Evolutionary conservation across 2,797 vertebrate species (phyloP), one percentile per base, ranked within the genome.

Genomic region (Miichthys miiuy): DNA sequence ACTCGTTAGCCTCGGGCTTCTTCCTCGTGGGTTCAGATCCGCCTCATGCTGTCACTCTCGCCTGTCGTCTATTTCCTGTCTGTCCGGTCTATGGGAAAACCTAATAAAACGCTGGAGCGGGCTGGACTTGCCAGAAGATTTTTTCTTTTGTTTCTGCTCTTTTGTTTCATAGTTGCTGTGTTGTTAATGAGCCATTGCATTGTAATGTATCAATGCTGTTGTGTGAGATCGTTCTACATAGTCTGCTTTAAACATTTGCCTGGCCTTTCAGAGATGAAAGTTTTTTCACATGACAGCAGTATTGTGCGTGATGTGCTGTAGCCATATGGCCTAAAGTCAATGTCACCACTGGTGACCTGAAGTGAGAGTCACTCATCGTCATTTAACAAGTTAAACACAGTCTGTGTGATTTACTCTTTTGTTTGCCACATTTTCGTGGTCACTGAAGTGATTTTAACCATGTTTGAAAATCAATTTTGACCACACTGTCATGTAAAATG

Each of bases 81-180:
- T 54, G 27, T 80, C 73, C 47, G 57, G 6, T 76, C 72, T 70
- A 48, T 91, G 89, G 79, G 89, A 91, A 91, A 91, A 87, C 0
- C 87, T 48, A 79, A 83, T 91, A 89, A 89, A 92, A 90, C 5
- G 0, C 64, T 30, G 44, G 9, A 72, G 67, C 60, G 14, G 41
- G 20, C 75, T 3, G 62, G 30, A 85, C 38, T 5, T 25, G 71
- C 79, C 87, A 74, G 72, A 54, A 51, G 7, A n/a, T 64, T 64
- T 60, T 55, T 63, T 55, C 57, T n/a, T 61, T 61, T 66, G 44
- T 64, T 50, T 18, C 72, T 72, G 62, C 55, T 60, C 25, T 82
- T 74, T 67, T 81, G 71, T 85, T 84, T 80, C 48, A 62, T 54
- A 56, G 41, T 27, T 46, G 60, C 83, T 89, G 69, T 81, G 77